Evolutionary conservation across 1,140 invertebrate genomes (phyloP), one percentile per base, ranked within the genome.

Genomic region (Drosophila sp.): DNA sequence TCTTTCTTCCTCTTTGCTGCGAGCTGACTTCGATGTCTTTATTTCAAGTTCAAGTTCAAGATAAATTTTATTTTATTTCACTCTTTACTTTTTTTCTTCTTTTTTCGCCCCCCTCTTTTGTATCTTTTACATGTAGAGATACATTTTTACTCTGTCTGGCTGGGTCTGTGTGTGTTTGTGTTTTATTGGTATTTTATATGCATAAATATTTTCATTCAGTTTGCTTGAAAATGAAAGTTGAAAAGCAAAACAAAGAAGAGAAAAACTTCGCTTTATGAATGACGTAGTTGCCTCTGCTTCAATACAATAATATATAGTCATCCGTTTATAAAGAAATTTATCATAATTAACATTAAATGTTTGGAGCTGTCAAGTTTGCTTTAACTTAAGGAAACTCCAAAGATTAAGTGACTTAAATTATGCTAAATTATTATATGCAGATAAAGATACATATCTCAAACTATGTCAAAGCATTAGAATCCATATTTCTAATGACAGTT

Each of bases 1-100:
- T 10, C 44, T 7, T 27, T 10, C 23, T 10, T 10, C 44, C 23
- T 27, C 23, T 50, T 50, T 10, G 44, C 50, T 56, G 29, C 35
- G 35, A 63, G 66, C 68, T 56, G 65, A 66, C 73, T 69, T 83
- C 80, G 80, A 87, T 89, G 84, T 77, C 84, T 87, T 87, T 77
- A 72, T 89, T 85, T 89, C 84, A 89, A 89, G 84, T 89, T 89
- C 84, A 89, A 89, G 84, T 89, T 89, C 84, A 90, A 89, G 78
- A 89, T 90, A 89, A 89, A 89, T 89, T 90, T 89, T 79, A 89
- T 89, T 89, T 90, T 63, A 78, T 87, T 87, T 80, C 73, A 83
- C 62, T 70, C 76, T 76, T 80, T 75, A 68, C 73, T 70, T 60
- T 55, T 72, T 69, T 60, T 56, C 38, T 68, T 73, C 50, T 72